Conservation (phyloP, 2,888 invertebrate genomes). For the Cosmopolites sordidus region DNA sequence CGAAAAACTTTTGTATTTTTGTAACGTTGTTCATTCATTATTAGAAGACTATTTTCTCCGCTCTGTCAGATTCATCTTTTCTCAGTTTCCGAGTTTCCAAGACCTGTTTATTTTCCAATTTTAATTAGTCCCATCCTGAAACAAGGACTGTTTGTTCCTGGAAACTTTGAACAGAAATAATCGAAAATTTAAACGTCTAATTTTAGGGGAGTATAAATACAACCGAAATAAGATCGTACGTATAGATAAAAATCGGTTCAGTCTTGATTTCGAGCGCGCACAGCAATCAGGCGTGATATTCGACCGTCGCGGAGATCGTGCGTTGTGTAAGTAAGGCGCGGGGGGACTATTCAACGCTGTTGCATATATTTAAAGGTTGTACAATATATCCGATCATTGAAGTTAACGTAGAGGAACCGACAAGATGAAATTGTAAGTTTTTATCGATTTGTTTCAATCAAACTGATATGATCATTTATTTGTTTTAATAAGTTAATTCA, state of each 20-base stretch:
- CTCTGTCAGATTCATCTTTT: too few relatives aligned
- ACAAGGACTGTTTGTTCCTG: not conserved
- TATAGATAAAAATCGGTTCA: not conserved
- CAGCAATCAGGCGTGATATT: not conserved
- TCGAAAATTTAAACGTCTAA: not conserved
- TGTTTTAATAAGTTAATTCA: too few relatives aligned
- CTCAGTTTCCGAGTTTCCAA: not conserved
- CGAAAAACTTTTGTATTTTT: too few relatives aligned
- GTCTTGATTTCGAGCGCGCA: not conserved
- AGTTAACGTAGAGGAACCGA: not conserved
- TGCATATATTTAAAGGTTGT: not conserved
- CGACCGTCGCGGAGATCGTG: not conserved
- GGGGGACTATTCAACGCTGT: not conserved
- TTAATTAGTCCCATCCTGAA: not conserved
- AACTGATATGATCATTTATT: too few relatives aligned
- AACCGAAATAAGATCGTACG: not conserved
- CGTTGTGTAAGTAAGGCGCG: too few relatives aligned
- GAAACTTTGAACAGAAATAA: not conserved
- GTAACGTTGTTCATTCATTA: too few relatives aligned
- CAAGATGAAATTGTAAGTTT: slow-evolving; percentile 1
- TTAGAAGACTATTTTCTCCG: too few relatives aligned
- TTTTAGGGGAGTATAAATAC: not conserved
- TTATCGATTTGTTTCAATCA: too few relatives aligned
- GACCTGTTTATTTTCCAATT: not conserved
- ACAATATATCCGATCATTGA: not conserved